Conservation (phyloP, 2,888 invertebrate species). For the Blomia tropicalis region DNA sequence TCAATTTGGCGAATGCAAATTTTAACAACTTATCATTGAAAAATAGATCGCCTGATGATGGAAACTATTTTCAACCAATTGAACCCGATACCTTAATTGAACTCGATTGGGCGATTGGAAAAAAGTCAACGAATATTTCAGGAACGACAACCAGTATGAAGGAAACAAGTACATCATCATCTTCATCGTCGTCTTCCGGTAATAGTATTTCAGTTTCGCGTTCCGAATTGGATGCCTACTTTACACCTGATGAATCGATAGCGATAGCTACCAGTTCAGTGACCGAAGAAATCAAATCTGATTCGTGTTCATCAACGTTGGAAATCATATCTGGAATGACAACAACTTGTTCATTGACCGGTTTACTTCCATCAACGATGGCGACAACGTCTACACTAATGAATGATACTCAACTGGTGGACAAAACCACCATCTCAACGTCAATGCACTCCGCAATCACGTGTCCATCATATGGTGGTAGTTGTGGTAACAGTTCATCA, state of each 20-base stretch:
- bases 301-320: too few relatives aligned
- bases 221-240: slow-evolving; percentile 3
- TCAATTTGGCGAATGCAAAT: not conserved
- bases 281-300: too few relatives aligned
- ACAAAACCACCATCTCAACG: not conserved
- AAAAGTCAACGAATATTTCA: not conserved
- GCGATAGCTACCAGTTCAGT: too few relatives aligned
- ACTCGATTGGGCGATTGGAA: not conserved
- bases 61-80: slow-evolving; percentile 1
- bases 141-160: not conserved
- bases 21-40: not conserved
- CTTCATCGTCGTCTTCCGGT: not conserved
- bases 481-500: not conserved
- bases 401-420: not conserved
- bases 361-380: not conserved
- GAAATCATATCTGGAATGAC: too few relatives aligned
- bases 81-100: not conserved
- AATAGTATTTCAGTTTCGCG: not conserved
- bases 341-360: not conserved
- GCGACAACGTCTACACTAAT: not conserved
- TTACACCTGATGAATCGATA: not conserved
- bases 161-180: not conserved
- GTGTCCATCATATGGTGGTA: not conserved
- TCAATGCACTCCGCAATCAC: not conserved
- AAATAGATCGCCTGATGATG: not conserved